Evolutionary conservation across 2,888 invertebrate genomes (phyloP).

Genomic region (Papilio elwesi): DNA sequence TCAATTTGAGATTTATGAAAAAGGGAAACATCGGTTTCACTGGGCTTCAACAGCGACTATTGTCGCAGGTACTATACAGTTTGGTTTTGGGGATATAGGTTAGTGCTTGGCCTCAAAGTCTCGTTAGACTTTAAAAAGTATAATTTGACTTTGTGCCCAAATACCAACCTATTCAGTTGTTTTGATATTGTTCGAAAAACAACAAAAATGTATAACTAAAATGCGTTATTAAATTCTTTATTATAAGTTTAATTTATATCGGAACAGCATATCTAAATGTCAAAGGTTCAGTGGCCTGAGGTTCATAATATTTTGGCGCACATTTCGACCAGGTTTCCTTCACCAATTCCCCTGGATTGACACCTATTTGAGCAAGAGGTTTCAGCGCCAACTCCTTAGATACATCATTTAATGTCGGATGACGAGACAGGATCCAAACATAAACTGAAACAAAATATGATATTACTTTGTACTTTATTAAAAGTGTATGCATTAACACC

Average conservation of each 20-base stretch:
- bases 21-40: too few relatives aligned
- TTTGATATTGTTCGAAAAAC: constrained; percentile 11
- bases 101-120: too few relatives aligned
- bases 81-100: too few relatives aligned
- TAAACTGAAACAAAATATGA: constrained; percentile 62
- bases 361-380: constrained; percentile 58
- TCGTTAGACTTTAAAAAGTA: too few relatives aligned
- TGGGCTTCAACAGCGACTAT: too few relatives aligned
- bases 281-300: constrained; percentile 57
- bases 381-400: constrained; percentile 65
- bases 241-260: constrained; percentile 46
- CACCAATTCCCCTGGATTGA: constrained; percentile 53
- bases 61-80: too few relatives aligned
- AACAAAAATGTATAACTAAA: constrained; percentile 17
- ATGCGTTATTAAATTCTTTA: not conserved
- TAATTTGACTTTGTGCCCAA: too few relatives aligned
- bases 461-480: too few relatives aligned
- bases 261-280: constrained; percentile 69
- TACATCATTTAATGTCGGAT: constrained; percentile 63
- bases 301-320: constrained; percentile 67
- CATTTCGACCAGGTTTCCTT: constrained; percentile 63
- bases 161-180: too few relatives aligned
- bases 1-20: too few relatives aligned
- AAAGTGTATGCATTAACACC: too few relatives aligned
- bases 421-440: constrained; percentile 72